Evolutionary conservation across 1,140 invertebrate species (phyloP), one percentile per base, ranked within the genome.

Genomic region (Glomeris maerens): DNA sequence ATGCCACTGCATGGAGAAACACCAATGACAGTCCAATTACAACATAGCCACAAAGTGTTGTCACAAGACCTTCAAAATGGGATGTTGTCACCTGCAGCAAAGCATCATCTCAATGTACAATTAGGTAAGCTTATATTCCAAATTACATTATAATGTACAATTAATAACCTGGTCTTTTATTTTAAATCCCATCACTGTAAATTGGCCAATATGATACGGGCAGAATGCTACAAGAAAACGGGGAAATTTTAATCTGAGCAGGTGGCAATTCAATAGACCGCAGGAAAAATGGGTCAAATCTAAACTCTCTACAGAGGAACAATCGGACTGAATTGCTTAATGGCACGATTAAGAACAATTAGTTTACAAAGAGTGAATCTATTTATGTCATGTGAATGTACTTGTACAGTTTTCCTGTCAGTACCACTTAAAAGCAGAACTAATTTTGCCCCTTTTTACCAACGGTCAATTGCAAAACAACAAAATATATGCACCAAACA

Each of bases 171-270:
- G 72, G 47, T 84, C 79, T 59, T 84, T 76, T 49, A 92, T 66
- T 44, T 83, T 81, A 53, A 92, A 72, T 25, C 79, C 73, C 14
- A 76, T 74, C 39, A 96, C 75, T 17, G 84, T 79, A 53, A 86
- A 77, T 55, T 85, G 79, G 1, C 95, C 94, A 68, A 97, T 88
- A 59, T 94, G 89, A 62, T 95, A 96, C 0, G 94, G 94, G 60
- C 83, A 90, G 62, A 94, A 97, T 29, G 94, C 95, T 75, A 87
- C 80, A 59, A 89, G 76, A 51, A 55, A 41, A 47, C 51, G 27
- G 49, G 45, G 22, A 50, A 47, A 29, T 23, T n/a, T 55, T 52
- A 45, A 7, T 38, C 25, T 45, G 42, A 1, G 39, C 23, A 27
- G 27, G 21, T 38, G 10, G 17, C 31, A n/a, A n/a, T n/a, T n/a